Conservation (phyloP, 2,888 invertebrate genomes). For the Molorchus minor region DNA sequence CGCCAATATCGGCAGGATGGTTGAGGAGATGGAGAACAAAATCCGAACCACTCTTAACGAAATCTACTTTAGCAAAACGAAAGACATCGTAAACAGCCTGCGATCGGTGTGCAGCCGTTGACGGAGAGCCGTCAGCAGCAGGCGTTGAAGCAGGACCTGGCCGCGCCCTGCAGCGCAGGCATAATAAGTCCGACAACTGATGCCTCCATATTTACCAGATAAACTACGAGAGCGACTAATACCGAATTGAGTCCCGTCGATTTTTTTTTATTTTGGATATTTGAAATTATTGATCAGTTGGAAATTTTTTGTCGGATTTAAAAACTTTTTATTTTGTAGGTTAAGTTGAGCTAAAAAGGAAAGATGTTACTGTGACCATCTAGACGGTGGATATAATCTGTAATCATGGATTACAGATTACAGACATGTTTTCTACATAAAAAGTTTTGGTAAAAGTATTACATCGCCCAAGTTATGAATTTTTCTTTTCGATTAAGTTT, state of each 20-base stretch:
- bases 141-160: conserved; percentile 86
- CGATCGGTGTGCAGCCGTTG: conserved; percentile 79
- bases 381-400: too few species aligned
- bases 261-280: not conserved
- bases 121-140: conserved; percentile 86
- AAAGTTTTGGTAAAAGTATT: too few species aligned
- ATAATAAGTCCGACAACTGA: conserved; percentile 70
- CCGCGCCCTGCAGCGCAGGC: conserved; percentile 84
- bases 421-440: too few species aligned
- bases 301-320: too few species aligned
- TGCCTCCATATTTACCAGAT: conserved; percentile 47
- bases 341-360: too few species aligned
- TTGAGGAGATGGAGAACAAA: conserved; percentile 99
- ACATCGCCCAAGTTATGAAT: too few species aligned
- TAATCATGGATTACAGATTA: too few species aligned
- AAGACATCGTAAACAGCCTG: conserved; percentile 96
- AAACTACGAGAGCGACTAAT: conserved; percentile 38
- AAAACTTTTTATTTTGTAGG: too few species aligned
- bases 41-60: conserved; percentile 97
- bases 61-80: conserved; percentile 99
- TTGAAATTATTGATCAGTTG: not conserved
- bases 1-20: conserved; percentile 98
- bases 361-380: too few species aligned
- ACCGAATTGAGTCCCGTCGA: conserved; percentile 15
- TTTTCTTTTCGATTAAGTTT: too few species aligned